phyloP scores from a whole-genome alignment of 1,140 invertebrate genomes.

The Paraescarpia echinospica region DNA sequence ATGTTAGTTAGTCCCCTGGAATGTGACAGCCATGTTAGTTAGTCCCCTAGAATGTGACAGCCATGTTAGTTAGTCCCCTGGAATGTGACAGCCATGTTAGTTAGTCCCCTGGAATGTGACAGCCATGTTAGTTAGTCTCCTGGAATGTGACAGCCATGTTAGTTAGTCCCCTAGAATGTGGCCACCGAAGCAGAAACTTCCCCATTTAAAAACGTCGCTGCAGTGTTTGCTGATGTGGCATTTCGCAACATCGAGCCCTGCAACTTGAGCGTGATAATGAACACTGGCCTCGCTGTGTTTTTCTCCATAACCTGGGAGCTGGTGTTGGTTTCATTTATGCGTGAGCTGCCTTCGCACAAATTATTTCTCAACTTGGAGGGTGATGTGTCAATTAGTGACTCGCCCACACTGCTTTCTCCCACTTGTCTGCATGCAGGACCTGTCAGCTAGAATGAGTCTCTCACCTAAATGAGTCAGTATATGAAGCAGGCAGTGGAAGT shows the following conservation, averaged over 20 bases:
- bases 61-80: neutral
- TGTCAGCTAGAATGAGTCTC: neutral
- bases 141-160: neutral
- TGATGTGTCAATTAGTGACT: neutral
- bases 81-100: neutral
- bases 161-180: neutral
- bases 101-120: neutral
- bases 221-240: neutral
- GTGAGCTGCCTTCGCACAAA: neutral
- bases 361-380: neutral
- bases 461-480: neutral
- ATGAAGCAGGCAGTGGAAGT: neutral
- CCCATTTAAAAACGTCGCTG: neutral
- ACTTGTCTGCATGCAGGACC: neutral
- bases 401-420: neutral
- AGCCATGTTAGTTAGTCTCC: neutral
- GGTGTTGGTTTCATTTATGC: neutral
- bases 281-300: neutral
- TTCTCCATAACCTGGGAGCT: neutral
- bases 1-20: neutral
- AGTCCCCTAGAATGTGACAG: neutral
- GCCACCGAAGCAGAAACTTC: neutral
- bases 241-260: neutral
- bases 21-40: neutral
- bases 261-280: neutral